Percentiles rank a stretch among this genome's conserved stretches.
phyloP scores from a whole-genome alignment of 2,113 vertebrate genomes.

The Ahaetulla prasina region DNA sequence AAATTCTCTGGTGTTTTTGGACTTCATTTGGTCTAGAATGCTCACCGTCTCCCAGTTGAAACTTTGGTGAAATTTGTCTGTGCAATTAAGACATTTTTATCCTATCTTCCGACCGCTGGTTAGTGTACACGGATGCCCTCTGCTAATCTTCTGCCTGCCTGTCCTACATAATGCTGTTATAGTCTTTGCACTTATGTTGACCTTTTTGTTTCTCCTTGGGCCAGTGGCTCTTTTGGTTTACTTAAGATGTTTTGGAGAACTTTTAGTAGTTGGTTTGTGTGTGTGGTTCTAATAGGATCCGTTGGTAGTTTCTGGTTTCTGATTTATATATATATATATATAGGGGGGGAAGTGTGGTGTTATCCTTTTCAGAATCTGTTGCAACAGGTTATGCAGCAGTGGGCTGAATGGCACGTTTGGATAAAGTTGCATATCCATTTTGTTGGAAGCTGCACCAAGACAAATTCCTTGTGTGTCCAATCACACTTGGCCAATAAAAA shows the following conservation, averaged over 20 bases:
- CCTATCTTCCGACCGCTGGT: not conserved
- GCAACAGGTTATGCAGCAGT: no score
- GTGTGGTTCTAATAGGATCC: not conserved
- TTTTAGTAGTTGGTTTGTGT: not conserved
- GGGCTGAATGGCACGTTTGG: no score
- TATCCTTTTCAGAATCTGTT: no score
- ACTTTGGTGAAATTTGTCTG: not conserved
- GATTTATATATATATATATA: no score
- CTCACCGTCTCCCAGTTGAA: not conserved
- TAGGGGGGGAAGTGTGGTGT: no score
- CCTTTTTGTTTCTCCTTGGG: not conserved
- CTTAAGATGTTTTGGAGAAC: not conserved
- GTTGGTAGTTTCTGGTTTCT: no score
- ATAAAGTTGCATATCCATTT: no score
- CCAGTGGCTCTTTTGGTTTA: not conserved
- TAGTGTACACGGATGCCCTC: not conserved
- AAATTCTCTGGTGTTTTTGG: not conserved
- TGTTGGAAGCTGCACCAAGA: not conserved
- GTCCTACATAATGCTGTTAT: no score
- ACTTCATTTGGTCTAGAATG: no score
- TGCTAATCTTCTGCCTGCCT: no score
- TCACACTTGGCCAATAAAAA: no score
- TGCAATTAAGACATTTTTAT: not conserved
- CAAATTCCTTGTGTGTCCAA: no score
- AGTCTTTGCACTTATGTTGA: not conserved